These are phyloP conservation scores for Rhyzopertha dominica DNA, from an alignment of 1,140 invertebrate genomes.

Conservation along the genomic window DNA sequence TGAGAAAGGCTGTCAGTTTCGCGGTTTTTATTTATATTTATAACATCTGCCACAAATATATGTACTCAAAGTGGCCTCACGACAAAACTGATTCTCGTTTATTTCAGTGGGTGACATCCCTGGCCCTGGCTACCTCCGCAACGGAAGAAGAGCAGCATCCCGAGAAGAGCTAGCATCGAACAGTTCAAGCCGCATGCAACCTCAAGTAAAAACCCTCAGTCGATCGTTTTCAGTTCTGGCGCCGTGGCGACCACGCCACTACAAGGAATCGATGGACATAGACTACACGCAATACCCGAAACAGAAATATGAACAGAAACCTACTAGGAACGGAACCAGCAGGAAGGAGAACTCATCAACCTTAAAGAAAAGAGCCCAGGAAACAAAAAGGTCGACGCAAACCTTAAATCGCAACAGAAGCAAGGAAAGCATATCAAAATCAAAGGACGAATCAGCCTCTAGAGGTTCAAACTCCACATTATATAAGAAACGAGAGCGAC, in stretches of 20 bases:
- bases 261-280: slow-evolving; percentile 68
- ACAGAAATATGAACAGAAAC: slow-evolving; percentile 46
- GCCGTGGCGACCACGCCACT: slow-evolving; percentile 73
- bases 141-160: slow-evolving; percentile 54
- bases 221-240: slow-evolving; percentile 77
- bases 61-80: no score
- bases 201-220: slow-evolving; percentile 69
- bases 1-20: no score
- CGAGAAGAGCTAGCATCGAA: slow-evolving; percentile 66
- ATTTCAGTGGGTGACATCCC: slow-evolving; percentile 67
- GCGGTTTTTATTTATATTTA: no score
- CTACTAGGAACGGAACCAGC: slow-evolving; percentile 40
- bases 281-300: slow-evolving; percentile 69
- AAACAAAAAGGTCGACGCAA: slow-evolving; percentile 35
- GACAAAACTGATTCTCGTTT: slow-evolving; percentile 16
- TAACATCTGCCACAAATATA: no score
- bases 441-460: slow-evolving; percentile 27
- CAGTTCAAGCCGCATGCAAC: slow-evolving; percentile 49
- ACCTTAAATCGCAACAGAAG: slow-evolving; percentile 31
- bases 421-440: slow-evolving; percentile 35
- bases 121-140: slow-evolving; percentile 54
- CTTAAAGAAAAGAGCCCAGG: slow-evolving; percentile 39
- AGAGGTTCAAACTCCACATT: slow-evolving; percentile 36
- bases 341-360: slow-evolving; percentile 39
- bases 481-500: slow-evolving; percentile 44